Evolutionary conservation across 2,888 invertebrate species (phyloP).

Genomic region (Thyatira batis): DNA sequence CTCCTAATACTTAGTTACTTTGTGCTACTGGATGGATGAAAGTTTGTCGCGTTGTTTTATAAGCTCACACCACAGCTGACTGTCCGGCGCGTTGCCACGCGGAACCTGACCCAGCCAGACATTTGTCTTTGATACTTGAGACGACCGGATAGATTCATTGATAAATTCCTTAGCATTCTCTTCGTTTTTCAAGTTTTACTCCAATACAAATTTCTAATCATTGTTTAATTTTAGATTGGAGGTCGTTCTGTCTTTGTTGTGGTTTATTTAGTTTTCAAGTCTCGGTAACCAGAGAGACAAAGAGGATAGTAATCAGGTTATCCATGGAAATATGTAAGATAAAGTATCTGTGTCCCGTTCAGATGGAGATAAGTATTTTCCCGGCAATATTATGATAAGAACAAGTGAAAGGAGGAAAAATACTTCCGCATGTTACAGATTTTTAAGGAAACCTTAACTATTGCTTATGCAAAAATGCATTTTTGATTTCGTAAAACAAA

Average conservation of each 20-base stretch:
- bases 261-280: constrained; percentile 27
- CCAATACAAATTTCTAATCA: constrained; percentile 10
- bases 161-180: neutral
- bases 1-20: too few species aligned
- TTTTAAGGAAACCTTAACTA: neutral
- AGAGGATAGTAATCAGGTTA: neutral
- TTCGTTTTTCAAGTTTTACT: constrained; percentile 13
- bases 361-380: neutral
- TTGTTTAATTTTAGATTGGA: constrained; percentile 22
- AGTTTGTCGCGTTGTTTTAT: neutral
- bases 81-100: constrained; percentile 15
- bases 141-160: constrained; percentile 12
- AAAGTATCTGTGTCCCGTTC: neutral
- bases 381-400: neutral
- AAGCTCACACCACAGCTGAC: constrained; percentile 10
- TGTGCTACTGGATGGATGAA: too few species aligned
- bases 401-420: neutral
- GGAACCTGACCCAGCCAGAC: constrained; percentile 16
- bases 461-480: neutral
- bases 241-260: constrained; percentile 17
- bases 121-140: constrained; percentile 8
- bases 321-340: neutral
- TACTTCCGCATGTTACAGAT: neutral
- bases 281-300: constrained; percentile 4
- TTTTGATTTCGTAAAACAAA: neutral